These are phyloP conservation scores for Paralinhomoeus sp. DNA, from an alignment of 2,888 invertebrate species.

Conservation along the genomic window DNA sequence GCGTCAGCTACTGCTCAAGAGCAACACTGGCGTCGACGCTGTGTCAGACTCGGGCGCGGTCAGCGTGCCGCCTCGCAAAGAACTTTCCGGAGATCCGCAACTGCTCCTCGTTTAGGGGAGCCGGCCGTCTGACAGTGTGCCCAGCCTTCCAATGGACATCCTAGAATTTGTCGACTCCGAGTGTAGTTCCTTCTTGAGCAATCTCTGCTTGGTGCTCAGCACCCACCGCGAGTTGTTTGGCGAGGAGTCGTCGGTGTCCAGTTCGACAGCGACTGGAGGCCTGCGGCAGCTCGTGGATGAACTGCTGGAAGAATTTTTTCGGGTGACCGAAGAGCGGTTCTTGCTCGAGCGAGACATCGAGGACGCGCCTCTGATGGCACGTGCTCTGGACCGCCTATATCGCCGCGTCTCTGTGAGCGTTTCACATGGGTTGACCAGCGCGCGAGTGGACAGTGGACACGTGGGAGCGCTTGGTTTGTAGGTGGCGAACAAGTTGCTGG, in stretches of 20 bases:
- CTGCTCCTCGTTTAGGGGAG: background rate
- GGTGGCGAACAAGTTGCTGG: background rate
- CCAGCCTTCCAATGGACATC: conserved; percentile 12
- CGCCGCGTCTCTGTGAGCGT: conserved; percentile 5
- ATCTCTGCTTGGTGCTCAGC: conserved; percentile 16
- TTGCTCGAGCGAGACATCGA: conserved; percentile 8
- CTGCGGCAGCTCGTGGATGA: background rate
- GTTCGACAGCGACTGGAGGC: too few relatives aligned
- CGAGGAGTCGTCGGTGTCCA: background rate
- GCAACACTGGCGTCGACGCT: background rate
- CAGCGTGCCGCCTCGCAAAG: background rate
- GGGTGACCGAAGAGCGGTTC: conserved; percentile 1
- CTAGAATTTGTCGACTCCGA: conserved; percentile 22
- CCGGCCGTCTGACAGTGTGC: conserved; percentile 5
- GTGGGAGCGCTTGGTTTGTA: background rate
- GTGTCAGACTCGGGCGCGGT: too few relatives aligned
- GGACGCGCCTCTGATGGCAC: conserved; percentile 18
- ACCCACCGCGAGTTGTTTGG: conserved; percentile 13
- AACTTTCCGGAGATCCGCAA: background rate
- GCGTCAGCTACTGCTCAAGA: background rate
- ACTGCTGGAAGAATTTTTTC: background rate
- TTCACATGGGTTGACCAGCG: too few relatives aligned
- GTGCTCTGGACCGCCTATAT: conserved; percentile 22
- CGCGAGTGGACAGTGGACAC: too few relatives aligned
- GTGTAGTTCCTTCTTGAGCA: conserved; percentile 17